Evolutionary conservation across 2,888 invertebrate genomes (phyloP).

Genomic region (Campaea margaritaria): DNA sequence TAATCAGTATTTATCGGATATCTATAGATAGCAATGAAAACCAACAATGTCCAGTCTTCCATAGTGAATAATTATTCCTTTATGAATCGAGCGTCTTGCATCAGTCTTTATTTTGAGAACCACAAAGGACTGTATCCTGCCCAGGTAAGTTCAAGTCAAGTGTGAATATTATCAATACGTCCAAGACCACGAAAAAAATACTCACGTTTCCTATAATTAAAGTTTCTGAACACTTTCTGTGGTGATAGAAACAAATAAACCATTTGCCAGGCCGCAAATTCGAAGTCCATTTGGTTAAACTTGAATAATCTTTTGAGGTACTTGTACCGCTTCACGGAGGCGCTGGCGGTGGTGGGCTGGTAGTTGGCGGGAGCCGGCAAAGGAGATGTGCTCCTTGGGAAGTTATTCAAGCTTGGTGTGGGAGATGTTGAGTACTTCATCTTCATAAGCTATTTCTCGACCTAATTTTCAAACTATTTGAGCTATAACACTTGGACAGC

Average conservation of each 20-base stretch:
- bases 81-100: too few species aligned
- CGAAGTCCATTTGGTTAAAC: constrained; percentile 99
- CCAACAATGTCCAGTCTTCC: too few species aligned
- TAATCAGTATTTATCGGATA: too few species aligned
- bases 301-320: constrained; percentile 93
- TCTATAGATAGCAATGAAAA: too few species aligned
- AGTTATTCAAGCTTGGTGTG: constrained; percentile 72
- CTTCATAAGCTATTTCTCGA: constrained; percentile 33
- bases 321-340: constrained; percentile 94
- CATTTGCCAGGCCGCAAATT: constrained; percentile 99
- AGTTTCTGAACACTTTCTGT: constrained; percentile 98
- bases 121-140: too few species aligned
- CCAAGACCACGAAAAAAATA: constrained; percentile 42
- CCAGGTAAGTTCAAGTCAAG: too few species aligned
- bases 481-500: neutral
- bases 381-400: constrained; percentile 86
- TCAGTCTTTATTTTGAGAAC: too few species aligned
- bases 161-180: neutral
- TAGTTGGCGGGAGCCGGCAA: constrained; percentile 89
- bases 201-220: constrained; percentile 98
- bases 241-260: constrained; percentile 96
- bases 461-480: constrained; percentile 1
- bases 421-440: constrained; percentile 88
- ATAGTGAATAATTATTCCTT: too few species aligned
- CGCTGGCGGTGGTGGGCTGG: constrained; percentile 89